Evolutionary conservation across 1,140 invertebrate species (phyloP), one percentile per base, ranked within the genome.

Genomic region (Drosophila mayri): DNA sequence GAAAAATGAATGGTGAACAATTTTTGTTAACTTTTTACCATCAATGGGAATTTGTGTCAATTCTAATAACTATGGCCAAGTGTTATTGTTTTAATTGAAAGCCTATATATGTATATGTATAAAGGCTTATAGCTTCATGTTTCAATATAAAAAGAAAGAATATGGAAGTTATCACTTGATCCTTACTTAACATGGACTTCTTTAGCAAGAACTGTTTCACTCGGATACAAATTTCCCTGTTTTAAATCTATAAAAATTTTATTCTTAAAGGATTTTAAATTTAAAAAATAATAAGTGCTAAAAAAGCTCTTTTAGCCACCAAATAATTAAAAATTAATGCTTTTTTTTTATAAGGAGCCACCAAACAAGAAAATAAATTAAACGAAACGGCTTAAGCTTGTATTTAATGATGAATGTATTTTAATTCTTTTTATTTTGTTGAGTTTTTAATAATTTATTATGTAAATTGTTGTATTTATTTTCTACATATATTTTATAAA

Each of bases 191-290:
- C 16, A 41, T 3, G 8, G 8, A n/a, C 3, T 41, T 8, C n/a
- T 18, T 41, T 18, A 41, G n/a, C 16, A 18, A n/a, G n/a, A 41
- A 10, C n/a, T 4, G 8, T n/a, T 16, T 40, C 9, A 40, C 7
- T n/a, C 3, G 38, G 8, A 18, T n/a, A 12, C 8, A n/a, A 40
- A 40, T 3, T 32, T 11, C 38, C 54, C 54, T 1, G 40, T 41
- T 57, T 41, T 40, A 57, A 57, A 14, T 18, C 54, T 38, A 38
- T 57, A 57, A 57, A 41, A 57, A 57, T 37, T 22, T 57, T 22
- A 38, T 58, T 30, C 55, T 40, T 58, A 43, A 3, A 57, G 20
- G 54, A 57, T 38, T 57, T 16, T 38, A 61, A 47, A 61, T 43
- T 54, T 28, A 7, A 14, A 5, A 14, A 61, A 52, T 54, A 50